phyloP scores from a whole-genome alignment of 2,888 invertebrate genomes.

The Dimorphilus gyrociliatus region DNA sequence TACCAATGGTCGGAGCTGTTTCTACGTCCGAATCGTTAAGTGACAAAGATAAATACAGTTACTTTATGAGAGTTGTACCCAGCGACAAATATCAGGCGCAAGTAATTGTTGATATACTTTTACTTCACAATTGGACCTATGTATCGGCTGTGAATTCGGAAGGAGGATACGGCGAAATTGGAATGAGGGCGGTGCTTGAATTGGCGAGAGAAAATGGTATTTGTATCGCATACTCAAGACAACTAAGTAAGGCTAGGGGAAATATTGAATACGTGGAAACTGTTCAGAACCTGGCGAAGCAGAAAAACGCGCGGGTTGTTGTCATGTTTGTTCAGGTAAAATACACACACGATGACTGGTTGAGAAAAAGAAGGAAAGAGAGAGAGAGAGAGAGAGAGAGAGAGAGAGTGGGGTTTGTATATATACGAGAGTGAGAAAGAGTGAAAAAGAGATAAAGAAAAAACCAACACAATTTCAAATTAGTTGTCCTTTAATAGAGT shows the following conservation, averaged over 20 bases:
- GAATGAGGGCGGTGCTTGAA: not conserved
- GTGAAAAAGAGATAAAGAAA: too few relatives aligned
- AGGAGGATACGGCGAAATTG: constrained; percentile 37
- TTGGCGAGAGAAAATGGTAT: not conserved
- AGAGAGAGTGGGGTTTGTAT: too few relatives aligned
- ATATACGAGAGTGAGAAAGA: too few relatives aligned
- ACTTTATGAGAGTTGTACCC: constrained; percentile 13
- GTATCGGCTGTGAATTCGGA: constrained; percentile 56
- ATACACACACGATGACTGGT: too few relatives aligned
- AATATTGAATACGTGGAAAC: constrained; percentile 1
- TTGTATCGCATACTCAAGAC: constrained; percentile 1
- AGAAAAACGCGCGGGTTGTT: constrained; percentile 2
- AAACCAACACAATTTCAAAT: too few relatives aligned
- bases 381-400: too few relatives aligned
- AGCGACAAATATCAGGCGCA: constrained; percentile 12
- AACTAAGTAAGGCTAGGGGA: not conserved
- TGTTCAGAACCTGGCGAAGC: not conserved
- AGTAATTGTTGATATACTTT: constrained; percentile 15
- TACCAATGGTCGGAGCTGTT: constrained; percentile 7
- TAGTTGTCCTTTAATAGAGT: too few relatives aligned
- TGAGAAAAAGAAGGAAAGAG: too few relatives aligned
- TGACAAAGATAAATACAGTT: constrained; percentile 8
- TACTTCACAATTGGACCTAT: constrained; percentile 51
- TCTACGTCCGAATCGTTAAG: constrained; percentile 6
- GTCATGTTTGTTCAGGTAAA: constrained; percentile 4